phyloP scores from a whole-genome alignment of 2,113 vertebrate species.

The Plotosus lineatus region DNA sequence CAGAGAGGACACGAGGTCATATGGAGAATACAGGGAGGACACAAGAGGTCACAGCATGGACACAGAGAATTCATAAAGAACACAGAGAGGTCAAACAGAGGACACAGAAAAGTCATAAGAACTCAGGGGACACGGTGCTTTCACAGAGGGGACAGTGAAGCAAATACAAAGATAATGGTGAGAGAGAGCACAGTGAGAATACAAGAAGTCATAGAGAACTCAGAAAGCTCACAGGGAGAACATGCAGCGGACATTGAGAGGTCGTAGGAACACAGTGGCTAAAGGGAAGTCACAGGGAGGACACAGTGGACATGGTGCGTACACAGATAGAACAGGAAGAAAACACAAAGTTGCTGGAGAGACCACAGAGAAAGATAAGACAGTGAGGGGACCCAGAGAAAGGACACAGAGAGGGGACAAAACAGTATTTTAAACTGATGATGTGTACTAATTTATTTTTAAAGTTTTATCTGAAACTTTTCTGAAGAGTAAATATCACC shows the following conservation, averaged over 20 bases:
- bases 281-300: rapidly evolving
- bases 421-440: neutral
- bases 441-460: neutral
- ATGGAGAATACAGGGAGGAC: neutral
- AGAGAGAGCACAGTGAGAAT: neutral
- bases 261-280: neutral
- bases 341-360: too few species aligned
- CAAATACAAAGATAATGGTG: neutral
- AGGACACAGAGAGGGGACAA: neutral
- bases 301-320: neutral
- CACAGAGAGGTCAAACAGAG: neutral
- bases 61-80: neutral
- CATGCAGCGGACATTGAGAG: neutral
- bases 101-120: neutral
- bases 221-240: neutral
- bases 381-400: neutral
- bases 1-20: neutral
- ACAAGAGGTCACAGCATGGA: neutral
- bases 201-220: neutral
- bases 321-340: too few species aligned
- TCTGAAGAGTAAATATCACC: neutral
- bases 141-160: neutral
- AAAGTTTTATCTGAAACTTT: neutral
- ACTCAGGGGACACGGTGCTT: too few species aligned
- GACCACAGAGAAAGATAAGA: too few species aligned